A percentile compares a stretch with the other conserved stretches of the same genome.
These are phyloP conservation scores for Lethenteron camtschaticum DNA, from an alignment of 2,113 vertebrate species.

Conservation along the genomic window DNA sequence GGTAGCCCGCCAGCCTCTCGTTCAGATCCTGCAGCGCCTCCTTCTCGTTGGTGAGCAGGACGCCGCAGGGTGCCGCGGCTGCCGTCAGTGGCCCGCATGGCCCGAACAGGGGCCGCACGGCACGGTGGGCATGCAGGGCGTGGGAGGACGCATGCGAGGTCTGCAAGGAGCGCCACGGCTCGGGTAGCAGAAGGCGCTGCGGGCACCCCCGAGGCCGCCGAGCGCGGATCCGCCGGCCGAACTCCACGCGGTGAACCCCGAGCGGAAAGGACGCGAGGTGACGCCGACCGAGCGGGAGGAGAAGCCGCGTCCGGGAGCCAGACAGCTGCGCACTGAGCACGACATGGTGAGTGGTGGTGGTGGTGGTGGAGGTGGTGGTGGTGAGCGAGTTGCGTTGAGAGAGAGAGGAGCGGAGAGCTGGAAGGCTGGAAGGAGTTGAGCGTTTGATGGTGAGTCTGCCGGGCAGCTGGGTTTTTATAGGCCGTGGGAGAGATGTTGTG, in stretches of 20 bases:
- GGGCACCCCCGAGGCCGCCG: not conserved
- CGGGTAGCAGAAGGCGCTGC: slow-evolving; percentile 1
- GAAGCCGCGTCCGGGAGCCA: not conserved
- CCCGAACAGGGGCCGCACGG: not conserved
- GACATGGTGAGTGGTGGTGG: not conserved
- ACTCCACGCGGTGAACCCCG: not conserved
- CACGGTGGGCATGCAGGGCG: not conserved
- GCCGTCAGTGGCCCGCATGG: not conserved
- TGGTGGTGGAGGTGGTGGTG: not conserved
- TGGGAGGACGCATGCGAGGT: not conserved
- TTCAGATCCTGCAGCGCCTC: slow-evolving; percentile 22
- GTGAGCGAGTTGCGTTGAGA: not conserved
- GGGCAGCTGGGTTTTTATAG: too few species aligned
- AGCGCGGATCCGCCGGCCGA: not conserved
- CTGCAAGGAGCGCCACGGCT: not conserved
- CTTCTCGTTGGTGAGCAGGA: slow-evolving; percentile 7
- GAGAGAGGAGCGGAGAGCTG: too few species aligned
- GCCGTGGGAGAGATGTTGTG: too few species aligned
- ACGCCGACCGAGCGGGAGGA: not conserved
- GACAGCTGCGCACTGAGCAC: not conserved
- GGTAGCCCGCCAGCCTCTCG: slow-evolving; percentile 20
- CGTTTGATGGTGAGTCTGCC: too few species aligned
- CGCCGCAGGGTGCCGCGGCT: not conserved
- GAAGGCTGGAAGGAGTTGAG: too few species aligned
- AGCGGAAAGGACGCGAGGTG: not conserved